Conservation (phyloP, 2,888 invertebrate genomes). For the Eupithecia pulchellata region DNA sequence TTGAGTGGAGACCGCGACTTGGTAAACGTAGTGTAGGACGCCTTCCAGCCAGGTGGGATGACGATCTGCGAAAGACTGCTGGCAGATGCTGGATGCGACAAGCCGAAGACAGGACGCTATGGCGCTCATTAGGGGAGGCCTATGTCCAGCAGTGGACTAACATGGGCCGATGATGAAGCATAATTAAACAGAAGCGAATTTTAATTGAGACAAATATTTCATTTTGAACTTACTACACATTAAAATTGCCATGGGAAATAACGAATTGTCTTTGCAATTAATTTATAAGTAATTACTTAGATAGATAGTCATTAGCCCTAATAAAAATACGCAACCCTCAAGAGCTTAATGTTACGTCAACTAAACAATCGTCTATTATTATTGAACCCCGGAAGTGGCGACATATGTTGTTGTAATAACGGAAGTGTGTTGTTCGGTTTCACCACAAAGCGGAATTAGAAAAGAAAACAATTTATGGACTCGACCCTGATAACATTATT, state of each 20-base stretch:
- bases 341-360: conserved; percentile 14
- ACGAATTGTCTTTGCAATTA: neutral
- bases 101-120: too few relatives aligned
- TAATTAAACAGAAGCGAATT: too few relatives aligned
- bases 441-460: conserved; percentile 3
- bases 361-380: conserved; percentile 35
- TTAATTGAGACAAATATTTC: too few relatives aligned
- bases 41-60: too few relatives aligned
- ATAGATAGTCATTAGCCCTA: neutral
- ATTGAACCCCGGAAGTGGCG: conserved; percentile 13
- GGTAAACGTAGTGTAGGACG: too few relatives aligned
- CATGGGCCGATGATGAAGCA: too few relatives aligned
- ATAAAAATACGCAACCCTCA: neutral
- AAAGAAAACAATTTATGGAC: neutral
- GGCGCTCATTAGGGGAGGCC: too few relatives aligned
- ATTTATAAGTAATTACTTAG: neutral
- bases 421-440: neutral
- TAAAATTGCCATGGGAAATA: neutral
- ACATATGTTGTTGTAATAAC: conserved; percentile 10
- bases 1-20: too few relatives aligned
- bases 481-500: too few relatives aligned
- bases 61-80: too few relatives aligned
- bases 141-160: too few relatives aligned
- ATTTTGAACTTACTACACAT: neutral
- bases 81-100: too few relatives aligned